phyloP scores from a whole-genome alignment of 2,888 invertebrate species.

The Xestoiulus laeticollis region DNA sequence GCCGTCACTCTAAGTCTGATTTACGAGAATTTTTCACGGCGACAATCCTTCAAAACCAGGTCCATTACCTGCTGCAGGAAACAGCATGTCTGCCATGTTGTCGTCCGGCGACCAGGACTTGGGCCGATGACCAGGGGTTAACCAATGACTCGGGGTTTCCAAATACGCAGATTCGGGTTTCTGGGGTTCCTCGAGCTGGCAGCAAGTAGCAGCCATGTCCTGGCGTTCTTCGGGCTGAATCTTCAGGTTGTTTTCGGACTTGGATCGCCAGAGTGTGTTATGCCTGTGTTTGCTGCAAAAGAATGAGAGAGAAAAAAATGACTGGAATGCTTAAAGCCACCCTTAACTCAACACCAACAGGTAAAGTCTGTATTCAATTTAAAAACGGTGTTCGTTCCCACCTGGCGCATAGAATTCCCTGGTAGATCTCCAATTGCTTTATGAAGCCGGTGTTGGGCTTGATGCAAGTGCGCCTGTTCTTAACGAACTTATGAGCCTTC shows the following conservation, averaged over 20 bases:
- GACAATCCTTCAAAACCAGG: neutral
- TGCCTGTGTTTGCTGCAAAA: constrained; percentile 86
- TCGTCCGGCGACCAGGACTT: constrained; percentile 81
- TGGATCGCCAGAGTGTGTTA: constrained; percentile 84
- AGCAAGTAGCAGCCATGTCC: neutral
- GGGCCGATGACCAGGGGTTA: constrained; percentile 66
- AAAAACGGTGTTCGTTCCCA: constrained; percentile 55
- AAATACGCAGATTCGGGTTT: constrained; percentile 56
- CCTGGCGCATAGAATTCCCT: constrained; percentile 90
- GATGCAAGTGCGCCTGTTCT: constrained; percentile 88
- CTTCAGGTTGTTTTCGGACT: constrained; percentile 76
- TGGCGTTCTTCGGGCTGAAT: constrained; percentile 55
- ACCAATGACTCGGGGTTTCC: constrained; percentile 51
- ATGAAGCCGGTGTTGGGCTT: constrained; percentile 96
- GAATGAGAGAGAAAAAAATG: neutral
- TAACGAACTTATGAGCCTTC: constrained; percentile 88
- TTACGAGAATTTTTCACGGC: no score
- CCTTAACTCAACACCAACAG: no score
- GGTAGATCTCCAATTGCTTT: constrained; percentile 92
- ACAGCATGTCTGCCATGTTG: constrained; percentile 70
- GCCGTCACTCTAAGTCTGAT: no score
- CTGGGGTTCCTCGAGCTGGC: constrained; percentile 52
- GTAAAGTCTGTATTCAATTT: no score
- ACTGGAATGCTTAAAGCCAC: no score
- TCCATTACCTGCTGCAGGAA: constrained; percentile 57